These are phyloP conservation scores for Chrosomus eos DNA, from an alignment of 2,797 vertebrate genomes.

Conservation along the genomic window DNA sequence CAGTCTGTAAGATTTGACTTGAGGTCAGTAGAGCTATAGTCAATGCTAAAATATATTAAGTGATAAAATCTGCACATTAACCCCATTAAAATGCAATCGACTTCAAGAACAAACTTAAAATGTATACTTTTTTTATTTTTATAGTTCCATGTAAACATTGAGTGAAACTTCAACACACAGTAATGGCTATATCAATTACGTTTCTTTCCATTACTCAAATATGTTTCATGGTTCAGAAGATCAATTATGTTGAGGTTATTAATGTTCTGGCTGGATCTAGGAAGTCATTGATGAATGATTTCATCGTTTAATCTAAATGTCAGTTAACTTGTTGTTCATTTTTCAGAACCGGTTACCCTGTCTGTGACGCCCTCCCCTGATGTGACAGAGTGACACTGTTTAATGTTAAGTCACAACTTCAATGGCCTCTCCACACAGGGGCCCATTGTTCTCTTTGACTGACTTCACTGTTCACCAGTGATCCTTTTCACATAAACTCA, in stretches of 20 bases:
- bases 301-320: conserved; percentile 21
- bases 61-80: conserved; percentile 32
- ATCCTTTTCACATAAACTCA: conserved; percentile 37
- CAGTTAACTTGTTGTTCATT: conserved; percentile 40
- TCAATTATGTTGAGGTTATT: conserved; percentile 44
- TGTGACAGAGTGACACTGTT: conserved; percentile 41
- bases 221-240: conserved; percentile 37
- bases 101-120: conserved; percentile 31
- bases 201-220: conserved; percentile 40
- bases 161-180: conserved; percentile 43
- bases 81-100: conserved; percentile 51
- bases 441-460: conserved; percentile 38
- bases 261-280: conserved; percentile 30
- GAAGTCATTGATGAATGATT: conserved; percentile 41
- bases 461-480: conserved; percentile 27
- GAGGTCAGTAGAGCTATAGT: conserved; percentile 16
- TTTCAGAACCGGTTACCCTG: conserved; percentile 20
- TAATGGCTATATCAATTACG: conserved; percentile 46
- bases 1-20: conserved; percentile 23
- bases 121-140: conserved; percentile 41
- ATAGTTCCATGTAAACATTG: conserved; percentile 42
- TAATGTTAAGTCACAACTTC: conserved; percentile 43
- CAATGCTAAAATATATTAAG: conserved; percentile 30
- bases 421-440: conserved; percentile 23
- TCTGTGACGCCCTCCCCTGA: conserved; percentile 3